A percentile compares a stretch with the other conserved stretches of the same genome.
These are phyloP conservation scores for Nicator chloris DNA, from an alignment of 2,113 vertebrate species.

Conservation along the genomic window DNA sequence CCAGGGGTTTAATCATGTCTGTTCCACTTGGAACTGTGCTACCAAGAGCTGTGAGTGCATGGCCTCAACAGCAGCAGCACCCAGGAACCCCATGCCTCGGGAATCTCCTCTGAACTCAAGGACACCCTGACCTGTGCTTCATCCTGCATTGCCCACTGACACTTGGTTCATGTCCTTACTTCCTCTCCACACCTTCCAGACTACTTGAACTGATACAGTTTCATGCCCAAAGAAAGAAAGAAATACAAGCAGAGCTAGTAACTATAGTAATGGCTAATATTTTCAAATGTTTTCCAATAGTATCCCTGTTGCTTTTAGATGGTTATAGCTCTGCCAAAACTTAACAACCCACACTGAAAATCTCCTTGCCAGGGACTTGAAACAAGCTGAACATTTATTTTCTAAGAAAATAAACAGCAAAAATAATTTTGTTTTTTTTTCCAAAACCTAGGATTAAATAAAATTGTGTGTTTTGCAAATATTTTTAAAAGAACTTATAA, in stretches of 20 bases:
- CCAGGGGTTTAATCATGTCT: neutral
- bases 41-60: neutral
- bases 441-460: neutral
- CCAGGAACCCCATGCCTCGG: accelerated
- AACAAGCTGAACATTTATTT: neutral
- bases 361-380: neutral
- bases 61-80: neutral
- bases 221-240: neutral
- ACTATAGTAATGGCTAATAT: constrained; percentile 36
- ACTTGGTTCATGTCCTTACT: accelerated
- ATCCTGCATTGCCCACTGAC: neutral
- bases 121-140: too few species aligned
- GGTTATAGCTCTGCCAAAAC: neutral
- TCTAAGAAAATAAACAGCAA: neutral
- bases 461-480: neutral
- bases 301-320: neutral
- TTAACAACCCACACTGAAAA: constrained; percentile 2
- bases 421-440: neutral
- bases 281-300: constrained; percentile 3
- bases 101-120: neutral
- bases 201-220: neutral
- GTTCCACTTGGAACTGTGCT: neutral
- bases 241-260: neutral
- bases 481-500: neutral
- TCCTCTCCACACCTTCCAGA: neutral